Conservation (phyloP, 1,140 invertebrate species). For the Drosophila mayri region DNA sequence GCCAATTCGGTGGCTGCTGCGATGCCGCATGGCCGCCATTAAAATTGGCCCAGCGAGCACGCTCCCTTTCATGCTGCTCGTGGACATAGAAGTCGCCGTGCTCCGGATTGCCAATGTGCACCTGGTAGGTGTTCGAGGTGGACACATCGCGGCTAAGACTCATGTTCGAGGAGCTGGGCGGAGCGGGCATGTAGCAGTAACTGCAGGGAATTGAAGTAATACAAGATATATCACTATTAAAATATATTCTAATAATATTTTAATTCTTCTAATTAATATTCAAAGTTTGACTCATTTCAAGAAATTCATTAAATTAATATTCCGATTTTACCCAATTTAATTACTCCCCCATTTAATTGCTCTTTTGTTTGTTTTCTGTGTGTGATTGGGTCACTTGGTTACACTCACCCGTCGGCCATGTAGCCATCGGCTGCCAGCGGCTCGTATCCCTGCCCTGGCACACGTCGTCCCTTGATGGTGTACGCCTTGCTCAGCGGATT, state of each 20-base stretch:
- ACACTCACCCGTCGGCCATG: constrained; percentile 69
- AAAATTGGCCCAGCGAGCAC: constrained; percentile 88
- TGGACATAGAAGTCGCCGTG: constrained; percentile 69
- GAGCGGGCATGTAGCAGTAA: constrained; percentile 55
- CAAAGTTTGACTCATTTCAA: not conserved
- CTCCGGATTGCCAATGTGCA: constrained; percentile 68
- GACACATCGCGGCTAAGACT: constrained; percentile 77
- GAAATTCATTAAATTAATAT: constrained; percentile 4
- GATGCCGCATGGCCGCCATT: constrained; percentile 31
- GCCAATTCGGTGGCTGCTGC: constrained; percentile 68
- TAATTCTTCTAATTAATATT: no score
- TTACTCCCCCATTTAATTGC: constrained; percentile 8
- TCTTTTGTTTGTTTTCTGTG: constrained; percentile 5
- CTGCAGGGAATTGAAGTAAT: constrained; percentile 2
- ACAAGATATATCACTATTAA: not conserved
- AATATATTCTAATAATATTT: not conserved
- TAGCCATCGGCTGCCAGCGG: constrained; percentile 66
- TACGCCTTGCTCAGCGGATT: constrained; percentile 42
- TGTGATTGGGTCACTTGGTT: constrained; percentile 34
- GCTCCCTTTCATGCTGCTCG: constrained; percentile 86
- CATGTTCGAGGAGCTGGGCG: constrained; percentile 67
- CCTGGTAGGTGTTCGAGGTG: constrained; percentile 79
- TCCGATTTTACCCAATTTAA: not conserved
- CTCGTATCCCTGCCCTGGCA: constrained; percentile 59
- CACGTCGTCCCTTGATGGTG: constrained; percentile 60